Percentiles rank a stretch among this genome's conserved stretches.
phyloP scores from a whole-genome alignment of 2,113 vertebrate species.

The Erpornis zantholeuca region DNA sequence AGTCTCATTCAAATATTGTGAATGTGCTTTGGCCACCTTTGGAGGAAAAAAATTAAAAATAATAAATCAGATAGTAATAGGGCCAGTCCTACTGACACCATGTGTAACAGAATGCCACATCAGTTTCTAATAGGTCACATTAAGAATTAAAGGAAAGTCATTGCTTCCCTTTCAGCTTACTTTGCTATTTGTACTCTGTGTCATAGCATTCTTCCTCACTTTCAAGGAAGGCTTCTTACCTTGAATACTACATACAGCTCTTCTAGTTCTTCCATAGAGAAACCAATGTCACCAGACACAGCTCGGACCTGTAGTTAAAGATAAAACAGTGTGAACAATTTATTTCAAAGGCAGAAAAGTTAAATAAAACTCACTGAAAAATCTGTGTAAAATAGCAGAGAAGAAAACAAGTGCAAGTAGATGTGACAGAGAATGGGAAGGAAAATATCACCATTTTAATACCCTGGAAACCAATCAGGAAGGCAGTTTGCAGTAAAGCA shows the following conservation, averaged over 20 bases:
- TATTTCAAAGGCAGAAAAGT: background rate
- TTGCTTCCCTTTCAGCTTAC: background rate
- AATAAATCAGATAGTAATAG: background rate
- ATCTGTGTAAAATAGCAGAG: background rate
- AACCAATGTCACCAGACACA: conserved; percentile 91
- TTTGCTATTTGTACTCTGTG: background rate
- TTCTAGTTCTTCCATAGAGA: conserved; percentile 92
- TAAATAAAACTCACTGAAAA: background rate
- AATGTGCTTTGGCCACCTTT: background rate
- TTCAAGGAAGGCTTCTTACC: conserved; percentile 69
- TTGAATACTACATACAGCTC: conserved; percentile 95
- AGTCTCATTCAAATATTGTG: background rate
- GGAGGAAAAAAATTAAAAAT: background rate
- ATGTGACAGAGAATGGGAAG: background rate
- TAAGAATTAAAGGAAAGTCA: background rate
- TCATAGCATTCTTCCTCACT: background rate
- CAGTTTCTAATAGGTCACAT: background rate
- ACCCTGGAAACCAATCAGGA: background rate
- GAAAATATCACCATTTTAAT: background rate
- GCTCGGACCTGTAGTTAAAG: conserved; percentile 83
- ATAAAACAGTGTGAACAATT: background rate
- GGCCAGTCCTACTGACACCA: background rate
- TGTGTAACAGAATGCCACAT: background rate
- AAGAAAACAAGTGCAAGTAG: background rate
- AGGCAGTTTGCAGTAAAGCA: background rate